Conservation (phyloP, 2,113 vertebrate species). For the Sinocyclocheilus anophthalmus region DNA sequence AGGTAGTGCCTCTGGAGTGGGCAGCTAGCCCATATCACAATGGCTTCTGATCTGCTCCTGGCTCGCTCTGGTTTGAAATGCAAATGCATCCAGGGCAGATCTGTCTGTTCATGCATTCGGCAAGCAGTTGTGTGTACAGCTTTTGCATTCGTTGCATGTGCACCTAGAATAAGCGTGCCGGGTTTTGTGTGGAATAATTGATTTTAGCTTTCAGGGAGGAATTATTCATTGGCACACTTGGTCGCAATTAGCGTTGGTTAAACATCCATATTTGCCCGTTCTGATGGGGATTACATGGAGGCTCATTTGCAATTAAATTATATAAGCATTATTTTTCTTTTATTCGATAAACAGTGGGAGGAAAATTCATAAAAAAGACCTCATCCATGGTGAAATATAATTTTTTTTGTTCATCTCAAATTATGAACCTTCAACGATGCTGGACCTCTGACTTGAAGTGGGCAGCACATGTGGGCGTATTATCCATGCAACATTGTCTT, state of each 20-base stretch:
- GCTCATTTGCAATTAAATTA: not conserved
- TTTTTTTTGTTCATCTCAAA: constrained; percentile 19
- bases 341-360: not conserved
- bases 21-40: constrained; percentile 23
- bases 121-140: constrained; percentile 20
- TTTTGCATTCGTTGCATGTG: constrained; percentile 17
- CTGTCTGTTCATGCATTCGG: constrained; percentile 45
- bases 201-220: constrained; percentile 20
- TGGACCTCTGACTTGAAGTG: constrained; percentile 36
- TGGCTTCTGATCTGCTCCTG: constrained; percentile 47
- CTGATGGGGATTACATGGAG: not conserved
- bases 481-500: constrained; percentile 24
- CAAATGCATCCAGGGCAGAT: constrained; percentile 55
- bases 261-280: not conserved
- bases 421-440: constrained; percentile 39
- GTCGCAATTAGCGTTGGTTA: not conserved
- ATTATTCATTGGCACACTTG: not conserved
- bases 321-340: not conserved
- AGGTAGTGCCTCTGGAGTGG: constrained; percentile 36
- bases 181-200: constrained; percentile 23
- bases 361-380: constrained; percentile 29
- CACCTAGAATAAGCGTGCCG: constrained; percentile 37
- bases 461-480: constrained; percentile 35
- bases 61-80: constrained; percentile 51
- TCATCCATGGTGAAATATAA: not conserved